Evolutionary conservation across 2,888 invertebrate species (phyloP), one percentile per base, ranked within the genome.

Genomic region (Caenorhabditis japonica): DNA sequence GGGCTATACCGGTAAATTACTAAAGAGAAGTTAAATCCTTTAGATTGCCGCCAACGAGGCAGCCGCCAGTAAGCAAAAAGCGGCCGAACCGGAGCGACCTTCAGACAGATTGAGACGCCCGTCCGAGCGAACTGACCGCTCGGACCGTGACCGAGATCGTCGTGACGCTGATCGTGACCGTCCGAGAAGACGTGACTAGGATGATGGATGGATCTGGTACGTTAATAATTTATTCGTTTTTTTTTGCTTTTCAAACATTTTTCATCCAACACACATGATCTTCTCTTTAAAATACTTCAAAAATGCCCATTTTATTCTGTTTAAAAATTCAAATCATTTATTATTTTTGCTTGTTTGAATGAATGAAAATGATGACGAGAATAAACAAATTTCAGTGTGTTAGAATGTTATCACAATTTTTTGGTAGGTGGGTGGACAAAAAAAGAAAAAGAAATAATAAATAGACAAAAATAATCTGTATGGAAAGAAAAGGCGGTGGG

Each of bases 161-260:
- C 59, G 59, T 8, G 51, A 38, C 8, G 43, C 33, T 36, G 56
- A 38, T 10, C 36, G 33, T 4, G 55, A 55, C 25, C 64, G 64
- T 36, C 51, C 49, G 17, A 52, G 59, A 46, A 58, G 59, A 39
- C 62, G 62, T 15, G 62, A 64, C 25, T 64, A 25, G 52, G 1
- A 19, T 27, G 7, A 25, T 30, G 5, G 17, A n/a, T 5, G 3
- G 19, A 23, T 7, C 17, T 15, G 13, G 5, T 30, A 10, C 19
- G 21, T 33, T 44, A 21, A 33, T 30, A 10, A 13, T 19, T 43
- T 39, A 34, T 44, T 21, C 15, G 15, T 39, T 34, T 19, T 33
- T 44, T 46, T 38, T 25, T 21, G 25, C 12, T 33, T 46, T 25
- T 2, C 23, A n/a, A n/a, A n/a, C n/a, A n/a, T n/a, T n/a, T n/a